These are phyloP conservation scores for Oenanthe oenanthe DNA, from an alignment of 2,113 vertebrate species.

Conservation along the genomic window DNA sequence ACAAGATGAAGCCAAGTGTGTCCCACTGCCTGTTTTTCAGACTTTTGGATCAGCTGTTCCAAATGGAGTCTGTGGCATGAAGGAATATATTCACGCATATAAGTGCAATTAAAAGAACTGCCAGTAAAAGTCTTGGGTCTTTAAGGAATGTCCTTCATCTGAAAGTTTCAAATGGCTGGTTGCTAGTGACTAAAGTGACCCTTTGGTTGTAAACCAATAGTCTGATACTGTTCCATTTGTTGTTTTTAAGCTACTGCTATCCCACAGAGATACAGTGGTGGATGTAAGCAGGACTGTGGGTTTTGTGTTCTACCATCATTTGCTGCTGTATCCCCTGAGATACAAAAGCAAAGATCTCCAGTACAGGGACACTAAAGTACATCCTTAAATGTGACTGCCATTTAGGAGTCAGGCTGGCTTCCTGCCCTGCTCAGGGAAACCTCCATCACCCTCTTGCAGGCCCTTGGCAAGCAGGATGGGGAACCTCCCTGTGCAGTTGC, in stretches of 20 bases:
- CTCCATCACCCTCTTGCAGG: background rate
- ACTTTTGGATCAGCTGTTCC: background rate
- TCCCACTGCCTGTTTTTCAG: background rate
- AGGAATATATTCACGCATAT: background rate
- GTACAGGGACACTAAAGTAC: background rate
- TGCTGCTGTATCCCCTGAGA: background rate
- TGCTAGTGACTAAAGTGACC: background rate
- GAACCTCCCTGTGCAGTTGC: accelerated
- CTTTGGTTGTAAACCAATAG: background rate
- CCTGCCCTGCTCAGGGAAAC: background rate
- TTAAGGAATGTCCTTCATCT: background rate
- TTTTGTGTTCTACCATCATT: background rate
- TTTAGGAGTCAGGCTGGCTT: background rate
- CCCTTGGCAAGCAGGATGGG: background rate
- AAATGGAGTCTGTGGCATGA: background rate
- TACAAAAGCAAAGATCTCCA: background rate
- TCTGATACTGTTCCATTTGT: background rate
- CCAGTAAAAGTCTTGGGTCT: background rate
- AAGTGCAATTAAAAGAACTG: background rate
- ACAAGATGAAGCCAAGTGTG: background rate
- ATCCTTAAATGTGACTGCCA: background rate
- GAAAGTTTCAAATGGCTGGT: background rate
- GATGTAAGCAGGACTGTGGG: background rate
- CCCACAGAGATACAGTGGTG: background rate
- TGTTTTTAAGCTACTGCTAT: background rate